Evolutionary conservation across 2,797 vertebrate species (phyloP).

Genomic region (Myripristis jacobus): DNA sequence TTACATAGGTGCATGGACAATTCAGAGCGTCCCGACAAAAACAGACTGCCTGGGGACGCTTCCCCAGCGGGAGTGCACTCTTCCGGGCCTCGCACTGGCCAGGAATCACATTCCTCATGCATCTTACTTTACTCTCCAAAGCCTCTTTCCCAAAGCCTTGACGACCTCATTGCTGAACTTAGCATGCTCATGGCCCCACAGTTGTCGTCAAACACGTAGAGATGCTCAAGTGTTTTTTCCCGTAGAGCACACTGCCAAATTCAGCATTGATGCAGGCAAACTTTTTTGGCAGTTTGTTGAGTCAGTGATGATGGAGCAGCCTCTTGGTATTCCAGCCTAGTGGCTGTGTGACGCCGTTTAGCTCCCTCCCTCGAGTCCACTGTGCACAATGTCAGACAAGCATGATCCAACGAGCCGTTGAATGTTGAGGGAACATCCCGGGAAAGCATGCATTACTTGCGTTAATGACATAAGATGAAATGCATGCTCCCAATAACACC

Average conservation of each 20-base stretch:
- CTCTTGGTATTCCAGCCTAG: conserved; percentile 49
- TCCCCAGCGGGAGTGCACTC: conserved; percentile 80
- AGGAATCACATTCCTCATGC: conserved; percentile 85
- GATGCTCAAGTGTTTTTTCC: conserved; percentile 39
- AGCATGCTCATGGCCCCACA: conserved; percentile 63
- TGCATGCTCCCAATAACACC: conserved; percentile 6
- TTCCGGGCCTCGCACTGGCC: conserved; percentile 82
- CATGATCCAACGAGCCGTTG: conserved; percentile 42
- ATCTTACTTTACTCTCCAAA: conserved; percentile 81
- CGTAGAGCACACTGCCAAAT: conserved; percentile 36
- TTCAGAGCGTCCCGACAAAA: conserved; percentile 86
- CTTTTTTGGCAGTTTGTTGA: conserved; percentile 62
- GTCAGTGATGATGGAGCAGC: conserved; percentile 72
- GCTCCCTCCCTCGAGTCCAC: conserved; percentile 38
- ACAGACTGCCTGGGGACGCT: conserved; percentile 88
- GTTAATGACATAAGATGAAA: conserved; percentile 28
- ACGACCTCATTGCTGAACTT: conserved; percentile 75
- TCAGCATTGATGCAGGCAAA: conserved; percentile 34
- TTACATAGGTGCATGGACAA: conserved; percentile 88
- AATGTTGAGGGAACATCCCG: conserved; percentile 43
- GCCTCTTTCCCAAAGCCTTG: conserved; percentile 83
- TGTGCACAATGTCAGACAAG: conserved; percentile 47
- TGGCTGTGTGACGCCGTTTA: conserved; percentile 53
- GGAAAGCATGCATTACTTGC: conserved; percentile 44
- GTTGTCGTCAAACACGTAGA: conserved; percentile 61